phyloP scores from a whole-genome alignment of 2,888 invertebrate species.

The Drosophila testacea region DNA sequence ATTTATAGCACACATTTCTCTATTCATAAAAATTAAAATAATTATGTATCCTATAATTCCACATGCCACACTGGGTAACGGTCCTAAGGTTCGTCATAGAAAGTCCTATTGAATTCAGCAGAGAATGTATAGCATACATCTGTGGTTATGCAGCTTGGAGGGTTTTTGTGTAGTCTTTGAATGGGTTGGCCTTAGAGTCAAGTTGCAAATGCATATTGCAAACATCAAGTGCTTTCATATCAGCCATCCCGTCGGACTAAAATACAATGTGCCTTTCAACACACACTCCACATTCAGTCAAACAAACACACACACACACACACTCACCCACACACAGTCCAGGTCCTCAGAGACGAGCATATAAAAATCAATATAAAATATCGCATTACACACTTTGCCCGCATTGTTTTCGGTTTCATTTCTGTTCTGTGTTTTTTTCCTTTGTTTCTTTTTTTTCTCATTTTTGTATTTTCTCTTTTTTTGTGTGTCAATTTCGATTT shows the following conservation, averaged over 20 bases:
- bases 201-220: conserved; percentile 70
- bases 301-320: conserved; percentile 13
- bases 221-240: conserved; percentile 65
- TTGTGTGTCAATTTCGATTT: conserved; percentile 60
- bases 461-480: conserved; percentile 18
- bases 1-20: neutral
- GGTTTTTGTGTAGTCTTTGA: conserved; percentile 36
- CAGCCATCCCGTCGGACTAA: conserved; percentile 21
- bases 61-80: neutral
- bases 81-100: neutral
- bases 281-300: conserved; percentile 12
- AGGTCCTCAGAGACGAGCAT: conserved; percentile 23
- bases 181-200: conserved; percentile 46
- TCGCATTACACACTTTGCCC: conserved; percentile 64
- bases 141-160: conserved; percentile 17
- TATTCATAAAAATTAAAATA: conserved; percentile 4
- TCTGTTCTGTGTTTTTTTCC: conserved; percentile 16
- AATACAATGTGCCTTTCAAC: conserved; percentile 42
- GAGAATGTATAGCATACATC: conserved; percentile 3
- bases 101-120: neutral
- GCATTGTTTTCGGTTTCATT: conserved; percentile 57
- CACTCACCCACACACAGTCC: neutral
- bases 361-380: conserved; percentile 76
- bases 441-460: conserved; percentile 6
- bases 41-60: neutral